Conservation (phyloP, 2,113 vertebrate species). For the Onychostruthus taczanowskii region DNA sequence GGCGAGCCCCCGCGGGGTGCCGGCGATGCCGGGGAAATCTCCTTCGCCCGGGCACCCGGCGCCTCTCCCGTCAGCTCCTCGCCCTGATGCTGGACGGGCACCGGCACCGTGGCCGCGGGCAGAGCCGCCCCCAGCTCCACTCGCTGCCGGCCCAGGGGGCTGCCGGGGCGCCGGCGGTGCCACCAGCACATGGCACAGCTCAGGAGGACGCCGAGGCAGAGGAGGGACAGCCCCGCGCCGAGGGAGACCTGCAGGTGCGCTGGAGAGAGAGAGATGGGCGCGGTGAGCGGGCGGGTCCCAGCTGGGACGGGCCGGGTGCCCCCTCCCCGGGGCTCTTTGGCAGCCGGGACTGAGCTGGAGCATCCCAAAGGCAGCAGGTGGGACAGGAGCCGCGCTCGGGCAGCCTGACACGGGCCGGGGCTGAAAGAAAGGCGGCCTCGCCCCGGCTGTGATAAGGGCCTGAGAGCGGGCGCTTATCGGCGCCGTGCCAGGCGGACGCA, state of each 20-base stretch:
- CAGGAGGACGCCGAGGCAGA: conserved; percentile 78
- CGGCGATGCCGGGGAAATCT: neutral
- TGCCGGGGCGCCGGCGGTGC: neutral
- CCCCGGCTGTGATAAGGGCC: neutral
- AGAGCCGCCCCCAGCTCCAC: conserved; percentile 48
- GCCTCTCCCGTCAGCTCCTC: conserved; percentile 69
- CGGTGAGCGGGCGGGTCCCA: fast-evolving
- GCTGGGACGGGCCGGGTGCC: neutral
- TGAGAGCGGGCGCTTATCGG: neutral
- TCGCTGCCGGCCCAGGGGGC: conserved; percentile 2
- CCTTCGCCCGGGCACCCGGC: neutral
- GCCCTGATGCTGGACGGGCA: conserved; percentile 71
- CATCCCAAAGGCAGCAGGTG: neutral
- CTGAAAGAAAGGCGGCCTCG: neutral
- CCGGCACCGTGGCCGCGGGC: neutral
- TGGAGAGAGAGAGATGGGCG: neutral
- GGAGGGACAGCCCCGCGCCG: conserved; percentile 71
- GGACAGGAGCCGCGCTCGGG: neutral
- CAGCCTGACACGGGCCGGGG: neutral
- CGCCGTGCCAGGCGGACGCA: neutral
- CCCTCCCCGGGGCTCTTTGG: no score
- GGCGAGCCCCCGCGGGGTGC: neutral
- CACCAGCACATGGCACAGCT: conserved; percentile 76
- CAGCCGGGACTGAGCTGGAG: neutral
- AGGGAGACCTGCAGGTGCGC: conserved; percentile 76